Base-by-base conservation (phyloP, 2,113 vertebrate species). In the Crotophaga sulcirostris region DNA sequence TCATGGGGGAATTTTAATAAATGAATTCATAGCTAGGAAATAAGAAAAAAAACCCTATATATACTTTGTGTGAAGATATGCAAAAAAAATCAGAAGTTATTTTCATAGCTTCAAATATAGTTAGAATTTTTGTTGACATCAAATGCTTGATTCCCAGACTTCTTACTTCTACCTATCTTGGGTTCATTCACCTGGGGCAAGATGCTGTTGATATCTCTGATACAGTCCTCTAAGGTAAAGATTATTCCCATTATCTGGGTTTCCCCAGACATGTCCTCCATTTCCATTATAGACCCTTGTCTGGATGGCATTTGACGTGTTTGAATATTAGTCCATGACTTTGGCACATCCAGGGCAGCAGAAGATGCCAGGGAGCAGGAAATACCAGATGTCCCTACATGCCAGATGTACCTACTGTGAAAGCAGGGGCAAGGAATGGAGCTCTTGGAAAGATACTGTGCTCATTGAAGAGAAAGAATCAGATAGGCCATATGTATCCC, bases 301-400 rank as follows among this genome's bases (percentile, higher is more conserved):
- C 25, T 63, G 66, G 33, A 78, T 47, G 42, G 5, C 20, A 20
- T 44, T 36, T 58, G 62, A 25, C n/a, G 13, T 45, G 76, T 21
- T 25, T 3, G 1, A 89, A 7, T 13, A 24, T 60, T 64, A 45
- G 7, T 15, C 44, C 16, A 4, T 20, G n/a, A 16, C 21, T 93
- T 88, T 34, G 38, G 24, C 11, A 17, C 2, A 0, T 68, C 24
- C 26, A 55, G 31, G 33, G 20, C 58, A 86, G 26, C 10, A 88
- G 49, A 55, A 76, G 26, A 52, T 26, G 18, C 5, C 75, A 52
- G 24, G 4, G 23, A 80, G 31, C 13, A 8, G 63, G 26, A 80
- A 80, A 69, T 54, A 14, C 11, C 18, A 1, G 6, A 4, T 7
- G 11, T 28, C 24, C 9, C 31, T 29, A 36, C 33, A 1, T 0